Evolutionary conservation across 2,888 invertebrate species (phyloP), one percentile per base, ranked within the genome.

Genomic region (Thereva unica): DNA sequence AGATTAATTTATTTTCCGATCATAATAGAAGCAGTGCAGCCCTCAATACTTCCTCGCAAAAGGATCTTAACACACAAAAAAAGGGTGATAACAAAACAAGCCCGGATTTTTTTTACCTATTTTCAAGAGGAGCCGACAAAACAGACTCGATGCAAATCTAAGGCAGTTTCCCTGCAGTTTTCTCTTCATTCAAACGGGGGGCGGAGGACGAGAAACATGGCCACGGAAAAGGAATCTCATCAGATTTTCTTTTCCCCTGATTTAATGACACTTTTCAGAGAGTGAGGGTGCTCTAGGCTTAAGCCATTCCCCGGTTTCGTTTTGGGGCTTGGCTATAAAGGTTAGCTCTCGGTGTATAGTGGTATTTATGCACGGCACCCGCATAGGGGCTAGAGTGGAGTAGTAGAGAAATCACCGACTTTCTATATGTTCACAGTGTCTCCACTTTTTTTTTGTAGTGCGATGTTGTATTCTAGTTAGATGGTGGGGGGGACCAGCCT

Each of bases 181-280:
- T 59, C 49, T 59, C 35, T n/a, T n/a, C 59, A 59, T 23, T 23
- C 23, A 23, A 23, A 23, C 23, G 23, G 2, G 23, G 49, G 7
- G 45, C 49, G 59, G n/a, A n/a, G n/a, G n/a, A n/a, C n/a, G n/a
- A n/a, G n/a, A 45, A 59, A 59, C 59, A 59, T 59, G 49, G 10
- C 59, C 59, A 59, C 38, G 59, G 45, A 45, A 59, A 59, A 59
- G 49, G 59, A 38, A 59, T 59, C 59, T 49, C 59, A 59, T 59
- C 59, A 59, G 59, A 49, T 47, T 59, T 59, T 49, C 59, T 59
- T 59, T 23, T 47, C 59, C 59, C 59, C 45, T 59, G 59, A 59
- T 59, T 59, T 59, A 59, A 59, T 59, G 59, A 59, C 47, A 59
- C 59, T 59, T 59, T 47, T 38, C n/a, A n/a, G n/a, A 35, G 38